Evolutionary conservation across 2,888 invertebrate species (phyloP).

Genomic region (Lasioglossum pauxillum): DNA sequence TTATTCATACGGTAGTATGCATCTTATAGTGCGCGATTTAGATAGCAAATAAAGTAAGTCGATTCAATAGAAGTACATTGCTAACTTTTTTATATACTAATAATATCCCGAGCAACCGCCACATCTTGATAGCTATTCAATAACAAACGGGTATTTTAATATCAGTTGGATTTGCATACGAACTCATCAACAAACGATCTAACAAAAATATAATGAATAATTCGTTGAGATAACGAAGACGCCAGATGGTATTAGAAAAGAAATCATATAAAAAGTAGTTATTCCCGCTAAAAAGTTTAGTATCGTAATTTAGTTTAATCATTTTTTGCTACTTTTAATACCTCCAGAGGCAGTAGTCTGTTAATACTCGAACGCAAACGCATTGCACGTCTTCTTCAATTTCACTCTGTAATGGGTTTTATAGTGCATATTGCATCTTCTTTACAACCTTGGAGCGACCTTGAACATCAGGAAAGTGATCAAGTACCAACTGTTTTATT

Average conservation of each 20-base stretch:
- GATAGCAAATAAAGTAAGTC: no score
- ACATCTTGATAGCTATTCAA: no score
- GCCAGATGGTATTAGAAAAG: not conserved
- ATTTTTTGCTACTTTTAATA: not conserved
- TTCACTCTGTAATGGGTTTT: constrained; percentile 2
- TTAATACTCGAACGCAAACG: not conserved
- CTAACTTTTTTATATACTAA: no score
- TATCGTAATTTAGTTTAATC: not conserved
- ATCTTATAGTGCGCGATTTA: no score
- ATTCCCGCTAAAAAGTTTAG: not conserved
- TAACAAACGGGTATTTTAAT: not conserved
- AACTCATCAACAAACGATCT: not conserved
- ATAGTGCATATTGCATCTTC: not conserved
- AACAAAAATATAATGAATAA: not conserved
- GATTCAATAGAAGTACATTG: no score
- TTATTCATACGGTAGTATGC: no score
- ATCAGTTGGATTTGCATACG: not conserved
- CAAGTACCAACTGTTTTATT: not conserved
- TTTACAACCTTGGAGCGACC: constrained; percentile 10
- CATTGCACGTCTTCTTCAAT: not conserved
- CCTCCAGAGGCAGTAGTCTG: not conserved
- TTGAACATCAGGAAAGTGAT: constrained; percentile 13
- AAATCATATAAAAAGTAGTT: not conserved
- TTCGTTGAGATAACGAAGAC: not conserved
- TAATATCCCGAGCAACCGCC: no score